Percentiles rank a stretch among this genome's conserved stretches.
Evolutionary conservation across 2,113 vertebrate species (phyloP).

Genomic region (Oriolus oriolus): DNA sequence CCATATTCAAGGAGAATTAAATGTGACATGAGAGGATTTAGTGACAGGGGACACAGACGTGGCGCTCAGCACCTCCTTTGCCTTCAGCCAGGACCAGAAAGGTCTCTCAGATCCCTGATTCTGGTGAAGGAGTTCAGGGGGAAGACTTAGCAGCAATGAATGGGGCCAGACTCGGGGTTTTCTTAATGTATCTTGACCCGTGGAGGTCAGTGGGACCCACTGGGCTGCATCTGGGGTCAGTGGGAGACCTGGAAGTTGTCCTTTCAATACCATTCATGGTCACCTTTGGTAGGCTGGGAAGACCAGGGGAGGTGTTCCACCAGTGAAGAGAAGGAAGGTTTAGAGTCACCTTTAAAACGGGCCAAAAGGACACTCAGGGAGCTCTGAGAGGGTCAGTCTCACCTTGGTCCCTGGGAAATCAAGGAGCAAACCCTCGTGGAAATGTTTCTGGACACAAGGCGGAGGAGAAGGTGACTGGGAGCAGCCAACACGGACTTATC

Average conservation of each 20-base stretch:
- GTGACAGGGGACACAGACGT: too few species aligned
- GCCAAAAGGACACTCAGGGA: not conserved
- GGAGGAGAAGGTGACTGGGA: not conserved
- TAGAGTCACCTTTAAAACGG: not conserved
- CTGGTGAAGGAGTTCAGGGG: too few species aligned
- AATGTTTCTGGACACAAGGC: not conserved
- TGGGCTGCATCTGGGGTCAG: not conserved
- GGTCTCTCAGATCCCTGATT: not conserved
- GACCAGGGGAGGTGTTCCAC: not conserved
- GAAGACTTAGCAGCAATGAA: not conserved
- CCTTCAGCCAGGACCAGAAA: not conserved
- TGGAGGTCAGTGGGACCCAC: not conserved
- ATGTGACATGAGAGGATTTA: not conserved
- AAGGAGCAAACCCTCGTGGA: not conserved
- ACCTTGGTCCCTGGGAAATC: not conserved
- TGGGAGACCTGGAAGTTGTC: not conserved
- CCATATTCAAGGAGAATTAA: not conserved
- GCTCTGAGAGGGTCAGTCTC: not conserved
- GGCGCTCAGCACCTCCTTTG: not conserved
- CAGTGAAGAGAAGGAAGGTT: not conserved
- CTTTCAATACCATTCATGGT: not conserved
- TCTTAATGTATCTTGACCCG: rapidly evolving
- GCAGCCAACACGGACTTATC: not conserved
- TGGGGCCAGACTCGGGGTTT: not conserved
- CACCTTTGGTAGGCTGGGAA: not conserved